Evolutionary conservation across 2,888 invertebrate species (phyloP), one percentile per base, ranked within the genome.

Genomic region (Pristionchus mayeri): DNA sequence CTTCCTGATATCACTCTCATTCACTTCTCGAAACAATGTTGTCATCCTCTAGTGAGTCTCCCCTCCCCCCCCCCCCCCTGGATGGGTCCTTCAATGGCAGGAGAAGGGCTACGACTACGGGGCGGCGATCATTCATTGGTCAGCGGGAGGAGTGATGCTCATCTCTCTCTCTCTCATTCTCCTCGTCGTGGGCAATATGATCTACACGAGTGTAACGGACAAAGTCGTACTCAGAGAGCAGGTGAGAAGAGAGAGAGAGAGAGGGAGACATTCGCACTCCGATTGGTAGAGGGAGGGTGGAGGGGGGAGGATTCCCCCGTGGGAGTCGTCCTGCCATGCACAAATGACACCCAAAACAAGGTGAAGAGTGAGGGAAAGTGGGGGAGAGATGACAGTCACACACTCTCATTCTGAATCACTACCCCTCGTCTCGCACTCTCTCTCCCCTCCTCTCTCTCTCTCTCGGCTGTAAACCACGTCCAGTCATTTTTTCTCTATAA

Each of bases 161-260:
- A 87, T 91, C 76, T 91, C 91, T 11, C 85, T 91, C 34, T 87
- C 88, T 16, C 85, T 91, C 52, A 91, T 91, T 16, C 87, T 90
- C 9, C 85, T 91, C 24, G 90, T 91, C 13, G 91, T 91, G 27
- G 90, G 88, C 37, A 91, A 91, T 85, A 87, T 91, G 86, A 87
- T 91, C 52, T 90, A 91, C 86, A 89, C 89, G 9, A 89, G 89
- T 76, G 84, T 91, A 18, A 89, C 88, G 1, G 89, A 89, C 84
- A 85, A 88, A 79, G 76, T 86, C 57, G 71, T 48, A 0, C 54
- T 86, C 16, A 44, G 85, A 24, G 76, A 88, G 21, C 81, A 81
- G 67, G 88, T 88, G 37, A 34, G 82, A 34, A 18, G 3, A 40
- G 71, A 9, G 81, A 81, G 71, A 85, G 82, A 78, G 78, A 82